Base-by-base conservation (phyloP, 2,888 invertebrate species). In the Gerris lacustris region DNA sequence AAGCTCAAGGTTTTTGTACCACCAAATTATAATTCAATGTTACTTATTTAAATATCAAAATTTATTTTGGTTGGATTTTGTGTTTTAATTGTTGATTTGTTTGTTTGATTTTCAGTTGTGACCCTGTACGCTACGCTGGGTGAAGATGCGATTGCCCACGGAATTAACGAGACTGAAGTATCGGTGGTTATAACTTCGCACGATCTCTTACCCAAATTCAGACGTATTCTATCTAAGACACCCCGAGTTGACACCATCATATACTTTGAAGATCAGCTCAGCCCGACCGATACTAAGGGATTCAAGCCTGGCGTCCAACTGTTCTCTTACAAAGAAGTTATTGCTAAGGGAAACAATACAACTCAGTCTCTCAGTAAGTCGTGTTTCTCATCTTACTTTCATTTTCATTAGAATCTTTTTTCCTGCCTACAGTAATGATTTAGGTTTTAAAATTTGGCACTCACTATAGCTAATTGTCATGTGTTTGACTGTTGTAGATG, bases 51-150 rank as follows among this genome's bases (percentile, higher is more conserved):
- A n/a, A n/a, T 31, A 31, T 4, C 31, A 31, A 31, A 31, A 55
- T 55, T 55, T 11, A 55, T 55, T 15, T 55, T 55, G 15, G 15
- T 55, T 55, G 5, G 15, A 11, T 11, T 55, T 11, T 55, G 15
- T 55, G 9, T 55, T 55, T 55, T 55, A 55, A 55, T 55, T 55
- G 15, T 55, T 55, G 1, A 55, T 11, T 72, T 66, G 70, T 43
- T 15, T 67, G 67, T 72, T 73, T 72, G 69, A 74, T 74, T 82
- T 77, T 74, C 84, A 85, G 91, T 98, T 79, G 96, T 96, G 5
- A 99, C 98, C 0, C 90, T 99, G 76, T 99, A 99, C 81, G 93
- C 98, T 2, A 98, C 97, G 0, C 84, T 99, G 15, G 96, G 97
- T 55, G 95, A 96, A 79, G 97, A 98, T 6, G 98, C 96, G 2